phyloP scores from a whole-genome alignment of 2,888 invertebrate species.

The Eupithecia subumbrata region DNA sequence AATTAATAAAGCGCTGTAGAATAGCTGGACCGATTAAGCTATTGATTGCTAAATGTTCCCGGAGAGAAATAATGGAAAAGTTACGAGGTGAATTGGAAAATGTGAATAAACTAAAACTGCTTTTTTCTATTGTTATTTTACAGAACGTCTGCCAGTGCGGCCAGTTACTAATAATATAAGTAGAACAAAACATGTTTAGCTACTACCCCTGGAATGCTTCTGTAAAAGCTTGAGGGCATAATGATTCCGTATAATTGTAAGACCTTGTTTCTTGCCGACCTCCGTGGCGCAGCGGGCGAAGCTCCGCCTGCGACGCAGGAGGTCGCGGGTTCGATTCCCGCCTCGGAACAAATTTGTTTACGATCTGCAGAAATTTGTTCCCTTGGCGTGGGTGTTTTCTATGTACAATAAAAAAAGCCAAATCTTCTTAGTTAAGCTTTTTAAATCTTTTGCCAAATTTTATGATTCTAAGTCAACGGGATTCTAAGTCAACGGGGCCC shows the following conservation, averaged over 20 bases:
- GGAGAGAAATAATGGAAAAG: not conserved
- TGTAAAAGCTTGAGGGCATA: not conserved
- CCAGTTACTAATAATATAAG: not conserved
- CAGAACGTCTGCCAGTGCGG: not conserved
- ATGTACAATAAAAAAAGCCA: no score
- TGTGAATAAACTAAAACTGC: not conserved
- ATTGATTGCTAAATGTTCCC: not conserved
- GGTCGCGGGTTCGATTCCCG: no score
- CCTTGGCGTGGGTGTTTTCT: no score
- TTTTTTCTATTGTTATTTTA: not conserved
- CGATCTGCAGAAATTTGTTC: no score
- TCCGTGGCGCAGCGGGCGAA: no score
- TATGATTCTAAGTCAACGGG: no score
- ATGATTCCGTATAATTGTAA: not conserved
- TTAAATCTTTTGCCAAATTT: no score
- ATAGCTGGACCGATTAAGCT: not conserved
- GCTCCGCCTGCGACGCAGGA: no score
- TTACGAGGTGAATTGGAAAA: not conserved
- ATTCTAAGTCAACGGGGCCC: no score
- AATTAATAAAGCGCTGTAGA: not conserved
- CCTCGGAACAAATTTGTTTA: no score
- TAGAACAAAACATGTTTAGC: not conserved
- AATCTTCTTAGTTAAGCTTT: no score
- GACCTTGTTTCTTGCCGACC: no score
- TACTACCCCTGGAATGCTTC: not conserved